Conservation (phyloP, 2,888 invertebrate genomes). For the Morpho achilles region DNA sequence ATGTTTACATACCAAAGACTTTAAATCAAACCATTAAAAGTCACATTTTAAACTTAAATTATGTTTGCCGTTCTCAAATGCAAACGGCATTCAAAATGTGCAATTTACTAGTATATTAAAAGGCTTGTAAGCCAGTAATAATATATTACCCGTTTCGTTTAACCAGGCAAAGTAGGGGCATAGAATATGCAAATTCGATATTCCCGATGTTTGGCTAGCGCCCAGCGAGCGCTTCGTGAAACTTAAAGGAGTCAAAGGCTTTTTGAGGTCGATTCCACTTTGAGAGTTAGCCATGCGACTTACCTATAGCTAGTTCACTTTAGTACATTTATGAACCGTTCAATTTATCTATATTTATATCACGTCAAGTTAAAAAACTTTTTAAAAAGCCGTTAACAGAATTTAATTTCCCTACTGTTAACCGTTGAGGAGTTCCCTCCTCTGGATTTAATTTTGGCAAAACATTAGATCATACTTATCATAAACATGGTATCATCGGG, state of each 20-base stretch:
- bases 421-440: too few relatives aligned
- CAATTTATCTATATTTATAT: not conserved
- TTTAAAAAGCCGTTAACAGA: too few relatives aligned
- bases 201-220: conserved; percentile 21
- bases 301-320: conserved; percentile 12
- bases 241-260: conserved; percentile 13
- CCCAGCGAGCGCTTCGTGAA: conserved; percentile 16
- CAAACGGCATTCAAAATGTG: conserved; percentile 1
- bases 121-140: conserved; percentile 8
- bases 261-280: conserved; percentile 20
- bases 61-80: conserved; percentile 4
- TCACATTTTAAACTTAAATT: conserved; percentile 8
- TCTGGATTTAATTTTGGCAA: too few relatives aligned
- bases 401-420: too few relatives aligned
- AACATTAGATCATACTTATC: too few relatives aligned
- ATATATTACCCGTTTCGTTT: not conserved
- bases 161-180: conserved; percentile 12
- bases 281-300: conserved; percentile 11
- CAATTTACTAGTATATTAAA: conserved; percentile 9
- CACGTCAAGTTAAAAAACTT: too few relatives aligned
- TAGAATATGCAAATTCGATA: conserved; percentile 27
- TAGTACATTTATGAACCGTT: not conserved
- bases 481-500: too few relatives aligned
- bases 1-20: too few relatives aligned
- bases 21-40: not conserved